phyloP scores from a whole-genome alignment of 2,797 vertebrate genomes.

The Gastrophryne carolinensis region DNA sequence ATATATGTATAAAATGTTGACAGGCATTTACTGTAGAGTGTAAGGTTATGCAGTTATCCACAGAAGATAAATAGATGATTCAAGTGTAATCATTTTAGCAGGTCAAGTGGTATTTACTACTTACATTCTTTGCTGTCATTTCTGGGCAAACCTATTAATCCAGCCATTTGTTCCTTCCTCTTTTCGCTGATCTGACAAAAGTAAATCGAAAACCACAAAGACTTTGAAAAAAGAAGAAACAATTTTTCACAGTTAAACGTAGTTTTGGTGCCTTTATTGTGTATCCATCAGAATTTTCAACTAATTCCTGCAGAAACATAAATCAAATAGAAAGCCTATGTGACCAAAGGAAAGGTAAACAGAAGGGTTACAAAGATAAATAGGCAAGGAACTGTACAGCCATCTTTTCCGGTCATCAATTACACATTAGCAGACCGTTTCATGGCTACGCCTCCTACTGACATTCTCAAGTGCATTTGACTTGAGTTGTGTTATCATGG shows the following conservation, averaged over 20 bases:
- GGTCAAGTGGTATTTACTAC: not conserved
- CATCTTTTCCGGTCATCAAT: not conserved
- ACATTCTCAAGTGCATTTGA: not conserved
- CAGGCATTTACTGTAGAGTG: too few relatives aligned
- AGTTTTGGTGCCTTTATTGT: not conserved
- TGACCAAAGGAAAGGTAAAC: not conserved
- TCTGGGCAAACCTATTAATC: constrained; percentile 10
- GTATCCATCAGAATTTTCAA: not conserved
- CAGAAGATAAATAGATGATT: too few relatives aligned
- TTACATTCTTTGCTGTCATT: not conserved
- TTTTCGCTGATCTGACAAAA: not conserved
- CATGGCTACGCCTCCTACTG: not conserved
- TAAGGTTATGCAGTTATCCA: too few relatives aligned
- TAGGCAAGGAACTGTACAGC: not conserved
- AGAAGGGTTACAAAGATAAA: not conserved
- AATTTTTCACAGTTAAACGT: not conserved
- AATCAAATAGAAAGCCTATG: not conserved
- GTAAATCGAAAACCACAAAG: not conserved
- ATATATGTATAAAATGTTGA: too few relatives aligned
- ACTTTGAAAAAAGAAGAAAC: not conserved
- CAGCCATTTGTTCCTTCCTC: constrained; percentile 1
- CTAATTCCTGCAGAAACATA: not conserved
- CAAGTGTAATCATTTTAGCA: not conserved
- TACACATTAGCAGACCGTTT: constrained; percentile 17
- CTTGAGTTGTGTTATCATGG: not conserved